Base-by-base conservation (phyloP, 1,140 invertebrate species). In the Euura lappo region DNA sequence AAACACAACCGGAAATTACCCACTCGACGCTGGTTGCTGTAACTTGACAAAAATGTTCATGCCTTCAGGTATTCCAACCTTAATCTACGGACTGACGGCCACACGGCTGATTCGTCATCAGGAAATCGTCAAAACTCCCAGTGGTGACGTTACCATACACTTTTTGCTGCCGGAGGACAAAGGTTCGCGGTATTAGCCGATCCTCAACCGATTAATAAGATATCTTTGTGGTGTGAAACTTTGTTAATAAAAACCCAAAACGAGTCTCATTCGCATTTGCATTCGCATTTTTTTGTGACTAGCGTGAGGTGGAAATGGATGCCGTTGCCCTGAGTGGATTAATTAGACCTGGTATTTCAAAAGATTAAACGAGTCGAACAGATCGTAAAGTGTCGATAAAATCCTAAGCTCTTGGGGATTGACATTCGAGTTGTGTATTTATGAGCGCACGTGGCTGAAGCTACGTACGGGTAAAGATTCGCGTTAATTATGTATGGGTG, bases 21-120 rank as follows among this genome's bases (percentile, higher is more conserved):
- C 28, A 28, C 28, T 28, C 28, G 45, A 70, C 28, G 28, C 28
- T 28, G 28, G 28, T 10, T 68, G 44, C n/a, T 76, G 42, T 44
- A 7, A 28, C 28, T 28, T 11, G 47, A 65, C 60, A 10, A 1
- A 71, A 71, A 11, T 47, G n/a, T 65, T 75, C 67, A 66, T 74
- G 74, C 77, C 90, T 90, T 75, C 84, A 97, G 96, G 96, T 80
- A 91, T 98, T 78, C 96, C 97, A 70, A 96, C 95, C 81, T 84
- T 98, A 69, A 91, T 95, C 44, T 98, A 98, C 90, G 97, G 97
- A 75, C 84, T 97, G 74, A 95, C 94, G 60, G 96, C 96, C 8
- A 93, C 91, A 74, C 91, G 92, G 78, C 86, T 98, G 66, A 96
- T 97, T 77, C 92, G 88, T 77, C 94, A 96, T 83, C 87, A 88